Evolutionary conservation across 2,888 invertebrate species (phyloP).

Genomic region (Drosophila kanekoi): DNA sequence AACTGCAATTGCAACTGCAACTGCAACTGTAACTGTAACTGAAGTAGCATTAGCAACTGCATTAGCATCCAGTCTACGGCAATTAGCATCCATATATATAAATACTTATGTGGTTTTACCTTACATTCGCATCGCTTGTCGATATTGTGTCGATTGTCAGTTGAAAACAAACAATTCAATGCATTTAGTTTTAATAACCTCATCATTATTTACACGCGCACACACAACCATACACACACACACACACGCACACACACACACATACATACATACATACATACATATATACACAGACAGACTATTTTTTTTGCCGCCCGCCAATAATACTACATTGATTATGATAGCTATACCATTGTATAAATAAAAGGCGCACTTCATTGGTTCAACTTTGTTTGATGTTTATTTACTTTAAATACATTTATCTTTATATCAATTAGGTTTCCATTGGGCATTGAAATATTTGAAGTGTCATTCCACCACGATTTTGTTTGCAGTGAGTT

Average conservation of each 20-base stretch:
- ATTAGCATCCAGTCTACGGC: constrained; percentile 14
- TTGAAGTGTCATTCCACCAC: neutral
- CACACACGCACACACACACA: neutral
- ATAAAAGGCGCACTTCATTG: constrained; percentile 37
- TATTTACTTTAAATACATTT: neutral
- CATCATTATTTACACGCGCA: constrained; percentile 3
- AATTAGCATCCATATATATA: constrained; percentile 10
- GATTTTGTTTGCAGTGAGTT: neutral
- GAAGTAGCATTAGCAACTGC: constrained; percentile 21
- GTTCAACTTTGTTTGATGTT: neutral
- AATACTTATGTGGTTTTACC: constrained; percentile 13
- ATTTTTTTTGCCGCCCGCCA: constrained; percentile 23
- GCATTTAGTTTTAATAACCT: constrained; percentile 59
- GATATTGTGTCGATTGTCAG: constrained; percentile 32
- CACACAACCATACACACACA: neutral
- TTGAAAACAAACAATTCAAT: constrained; percentile 42
- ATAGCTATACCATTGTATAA: constrained; percentile 35
- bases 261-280: neutral
- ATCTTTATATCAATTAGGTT: neutral
- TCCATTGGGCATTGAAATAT: neutral
- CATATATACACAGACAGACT: neutral
- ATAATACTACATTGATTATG: constrained; percentile 28
- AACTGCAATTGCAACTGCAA: constrained; percentile 5
- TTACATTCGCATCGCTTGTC: constrained; percentile 38
- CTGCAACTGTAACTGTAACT: neutral